Conservation (phyloP, 2,113 vertebrate genomes). For the Proterorhinus semilunaris region DNA sequence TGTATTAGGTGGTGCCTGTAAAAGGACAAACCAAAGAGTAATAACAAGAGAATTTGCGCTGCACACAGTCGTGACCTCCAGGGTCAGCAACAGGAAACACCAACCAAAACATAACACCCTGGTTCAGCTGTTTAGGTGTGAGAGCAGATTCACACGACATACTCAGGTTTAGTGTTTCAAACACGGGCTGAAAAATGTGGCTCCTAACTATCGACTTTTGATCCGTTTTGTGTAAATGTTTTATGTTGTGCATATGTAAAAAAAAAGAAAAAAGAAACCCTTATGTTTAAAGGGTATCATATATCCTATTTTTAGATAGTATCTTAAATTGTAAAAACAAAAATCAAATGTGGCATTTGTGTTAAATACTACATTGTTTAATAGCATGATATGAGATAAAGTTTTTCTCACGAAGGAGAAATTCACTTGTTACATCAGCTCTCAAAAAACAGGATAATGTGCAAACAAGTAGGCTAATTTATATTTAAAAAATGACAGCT, state of each 20-base stretch:
- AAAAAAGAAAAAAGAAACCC: not conserved
- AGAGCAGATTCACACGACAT: conserved; percentile 31
- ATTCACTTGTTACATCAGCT: no score
- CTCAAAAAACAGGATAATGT: no score
- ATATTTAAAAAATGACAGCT: no score
- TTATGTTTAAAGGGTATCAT: not conserved
- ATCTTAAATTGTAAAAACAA: no score
- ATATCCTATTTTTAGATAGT: no score
- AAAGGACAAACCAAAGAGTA: conserved; percentile 1
- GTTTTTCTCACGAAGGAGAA: no score
- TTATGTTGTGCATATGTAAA: not conserved
- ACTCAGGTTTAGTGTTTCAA: conserved; percentile 25
- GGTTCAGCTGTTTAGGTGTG: conserved; percentile 18
- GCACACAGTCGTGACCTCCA: conserved; percentile 61
- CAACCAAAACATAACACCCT: conserved; percentile 23
- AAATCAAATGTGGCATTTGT: no score
- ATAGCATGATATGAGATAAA: no score
- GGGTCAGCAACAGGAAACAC: conserved; percentile 68
- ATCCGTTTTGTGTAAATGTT: not conserved
- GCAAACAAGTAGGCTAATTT: no score
- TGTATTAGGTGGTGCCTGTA: conserved; percentile 32
- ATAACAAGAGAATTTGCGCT: conserved; percentile 47
- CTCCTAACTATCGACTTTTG: no score
- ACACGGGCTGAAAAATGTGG: no score
- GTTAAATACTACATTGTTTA: no score